A percentile compares a stretch with the other conserved stretches of the same genome.
phyloP scores from a whole-genome alignment of 92 coral and sea anemone genomes.

The Ricordea florida region DNA sequence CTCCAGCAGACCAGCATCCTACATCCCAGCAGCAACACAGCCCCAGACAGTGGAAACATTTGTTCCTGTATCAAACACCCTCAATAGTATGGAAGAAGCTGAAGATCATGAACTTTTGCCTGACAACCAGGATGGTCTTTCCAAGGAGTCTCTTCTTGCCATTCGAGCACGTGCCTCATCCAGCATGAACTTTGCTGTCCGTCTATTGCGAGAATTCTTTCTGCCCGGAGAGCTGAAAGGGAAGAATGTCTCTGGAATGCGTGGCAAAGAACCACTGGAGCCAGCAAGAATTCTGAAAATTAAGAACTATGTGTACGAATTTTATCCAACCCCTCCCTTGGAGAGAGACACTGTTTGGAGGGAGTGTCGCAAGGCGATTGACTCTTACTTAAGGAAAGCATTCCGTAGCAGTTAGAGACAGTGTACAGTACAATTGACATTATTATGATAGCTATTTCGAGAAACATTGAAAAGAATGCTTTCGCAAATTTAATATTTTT shows the following conservation, averaged over 20 bases:
- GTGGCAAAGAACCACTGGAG: conserved; percentile 21
- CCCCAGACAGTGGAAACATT: no score
- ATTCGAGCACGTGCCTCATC: neutral
- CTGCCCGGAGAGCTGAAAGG: neutral
- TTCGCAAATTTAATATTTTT: no score
- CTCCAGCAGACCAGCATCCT: no score
- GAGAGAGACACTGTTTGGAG: conserved; percentile 11
- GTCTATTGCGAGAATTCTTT: conserved; percentile 3
- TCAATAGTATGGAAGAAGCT: no score
- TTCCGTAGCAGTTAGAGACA: no score
- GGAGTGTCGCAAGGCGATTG: conserved; percentile 23
- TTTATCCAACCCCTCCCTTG: neutral
- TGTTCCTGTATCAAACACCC: no score
- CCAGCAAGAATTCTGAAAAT: conserved; percentile 4
- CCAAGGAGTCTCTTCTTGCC: neutral
- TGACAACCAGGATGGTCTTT: no score
- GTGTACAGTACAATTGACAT: conserved; percentile 4
- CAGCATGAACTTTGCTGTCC: conserved; percentile 9
- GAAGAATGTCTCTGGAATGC: conserved; percentile 2
- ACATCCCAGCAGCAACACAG: no score
- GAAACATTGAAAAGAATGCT: no score
- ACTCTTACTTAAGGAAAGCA: conserved; percentile 4
- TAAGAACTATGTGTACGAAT: neutral
- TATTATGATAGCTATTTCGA: no score
- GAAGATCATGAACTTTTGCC: no score